phyloP scores from a whole-genome alignment of 2,888 invertebrate genomes.

The Drosophila merina region DNA sequence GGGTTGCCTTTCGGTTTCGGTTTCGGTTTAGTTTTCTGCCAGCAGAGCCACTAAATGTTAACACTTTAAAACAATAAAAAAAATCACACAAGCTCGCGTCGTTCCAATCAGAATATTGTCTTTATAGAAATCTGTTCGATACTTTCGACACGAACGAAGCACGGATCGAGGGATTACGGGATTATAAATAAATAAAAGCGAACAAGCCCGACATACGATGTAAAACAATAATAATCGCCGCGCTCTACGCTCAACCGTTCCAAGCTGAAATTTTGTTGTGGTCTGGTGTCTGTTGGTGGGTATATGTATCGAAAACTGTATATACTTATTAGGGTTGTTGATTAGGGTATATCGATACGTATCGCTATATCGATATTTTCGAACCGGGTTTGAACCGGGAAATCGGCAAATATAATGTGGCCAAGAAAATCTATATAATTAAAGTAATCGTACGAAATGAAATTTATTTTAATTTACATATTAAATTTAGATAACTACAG shows the following conservation, averaged over 20 bases:
- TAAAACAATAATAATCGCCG: background rate
- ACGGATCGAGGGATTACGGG: background rate
- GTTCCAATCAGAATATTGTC: background rate
- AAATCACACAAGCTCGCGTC: background rate
- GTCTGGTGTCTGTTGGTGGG: background rate
- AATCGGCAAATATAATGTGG: no score
- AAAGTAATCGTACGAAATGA: no score
- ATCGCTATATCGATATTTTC: no score
- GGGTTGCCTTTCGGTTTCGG: background rate
- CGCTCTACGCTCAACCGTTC: background rate
- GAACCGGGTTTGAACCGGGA: no score
- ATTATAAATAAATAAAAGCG: background rate
- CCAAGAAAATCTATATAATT: no score
- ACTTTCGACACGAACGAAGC: no score
- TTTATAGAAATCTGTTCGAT: background rate
- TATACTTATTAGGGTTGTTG: no score
- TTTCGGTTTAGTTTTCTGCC: background rate
- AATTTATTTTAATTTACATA: no score
- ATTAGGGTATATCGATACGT: no score
- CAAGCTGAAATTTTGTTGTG: background rate
- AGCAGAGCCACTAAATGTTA: background rate
- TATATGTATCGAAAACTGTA: no score
- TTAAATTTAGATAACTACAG: no score
- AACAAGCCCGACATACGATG: background rate
- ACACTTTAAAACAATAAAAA: conserved; percentile 1